Percentiles rank a stretch among this genome's conserved stretches.
Evolutionary conservation across 2,797 vertebrate species (phyloP).

Genomic region (Nasua narica): DNA sequence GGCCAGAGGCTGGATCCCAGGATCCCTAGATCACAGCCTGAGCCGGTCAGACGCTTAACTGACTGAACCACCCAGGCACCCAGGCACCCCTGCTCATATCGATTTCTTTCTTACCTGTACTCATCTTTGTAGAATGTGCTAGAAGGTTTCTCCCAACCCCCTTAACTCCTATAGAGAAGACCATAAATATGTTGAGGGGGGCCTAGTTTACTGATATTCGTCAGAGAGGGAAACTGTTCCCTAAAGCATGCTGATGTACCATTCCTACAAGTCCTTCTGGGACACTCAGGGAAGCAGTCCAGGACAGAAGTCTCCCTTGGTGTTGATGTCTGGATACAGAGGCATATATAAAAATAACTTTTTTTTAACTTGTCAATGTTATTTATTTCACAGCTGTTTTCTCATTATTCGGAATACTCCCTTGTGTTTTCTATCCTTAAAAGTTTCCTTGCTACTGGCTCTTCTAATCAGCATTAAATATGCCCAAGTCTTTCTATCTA

Average conservation of each 20-base stretch:
- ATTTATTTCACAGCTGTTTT: background rate
- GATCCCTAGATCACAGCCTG: background rate
- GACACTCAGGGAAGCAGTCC: background rate
- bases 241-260: background rate
- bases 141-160: background rate
- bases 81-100: background rate
- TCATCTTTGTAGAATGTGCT: background rate
- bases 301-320: background rate
- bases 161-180: background rate
- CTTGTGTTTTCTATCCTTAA: background rate
- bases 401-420: background rate
- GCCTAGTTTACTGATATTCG: background rate
- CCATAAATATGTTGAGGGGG: background rate
- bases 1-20: background rate
- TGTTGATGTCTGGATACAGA: background rate
- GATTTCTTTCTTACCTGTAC: background rate
- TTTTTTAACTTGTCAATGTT: background rate
- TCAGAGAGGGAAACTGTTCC: background rate
- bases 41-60: background rate
- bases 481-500: background rate
- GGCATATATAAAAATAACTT: background rate
- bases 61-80: background rate
- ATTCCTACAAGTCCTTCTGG: background rate
- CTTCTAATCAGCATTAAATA: background rate
- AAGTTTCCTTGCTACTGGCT: background rate